A percentile compares a stretch with the other conserved stretches of the same genome.
Evolutionary conservation across 2,797 vertebrate genomes (phyloP).

Genomic region (Bufotes viridis): DNA sequence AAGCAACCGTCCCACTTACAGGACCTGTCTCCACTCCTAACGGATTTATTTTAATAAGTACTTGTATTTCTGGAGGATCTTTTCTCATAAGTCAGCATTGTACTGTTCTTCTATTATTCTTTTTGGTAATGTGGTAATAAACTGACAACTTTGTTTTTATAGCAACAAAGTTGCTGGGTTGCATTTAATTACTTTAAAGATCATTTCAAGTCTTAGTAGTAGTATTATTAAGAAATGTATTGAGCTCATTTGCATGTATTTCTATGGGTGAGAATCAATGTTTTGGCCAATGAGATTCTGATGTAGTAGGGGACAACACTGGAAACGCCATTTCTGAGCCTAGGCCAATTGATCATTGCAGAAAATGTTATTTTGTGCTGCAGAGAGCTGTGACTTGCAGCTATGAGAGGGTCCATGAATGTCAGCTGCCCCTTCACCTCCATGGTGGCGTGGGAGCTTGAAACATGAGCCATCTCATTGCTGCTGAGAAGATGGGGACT

Average conservation of each 20-base stretch:
- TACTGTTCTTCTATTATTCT: no score
- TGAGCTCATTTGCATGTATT: neutral
- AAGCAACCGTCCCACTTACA: neutral
- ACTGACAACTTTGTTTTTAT: neutral
- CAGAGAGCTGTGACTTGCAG: neutral
- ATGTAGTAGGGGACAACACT: no score
- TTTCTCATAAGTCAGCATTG: no score
- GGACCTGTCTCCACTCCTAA: no score
- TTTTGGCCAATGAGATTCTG: no score
- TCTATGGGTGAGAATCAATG: no score
- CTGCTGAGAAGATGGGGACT: neutral
- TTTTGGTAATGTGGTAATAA: no score
- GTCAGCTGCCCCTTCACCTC: neutral
- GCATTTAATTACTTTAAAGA: neutral
- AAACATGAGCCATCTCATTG: neutral
- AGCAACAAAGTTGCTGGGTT: neutral
- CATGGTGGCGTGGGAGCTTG: neutral
- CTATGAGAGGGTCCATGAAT: neutral
- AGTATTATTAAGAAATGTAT: neutral
- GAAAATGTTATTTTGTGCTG: no score
- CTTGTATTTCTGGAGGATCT: no score
- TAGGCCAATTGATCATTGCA: no score
- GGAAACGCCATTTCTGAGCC: no score
- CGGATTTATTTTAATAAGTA: no score
- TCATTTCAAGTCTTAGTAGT: neutral